Percentiles rank a stretch among this genome's conserved stretches.
These are phyloP conservation scores for Agrochola litura DNA, from an alignment of 2,888 invertebrate species.

Conservation along the genomic window DNA sequence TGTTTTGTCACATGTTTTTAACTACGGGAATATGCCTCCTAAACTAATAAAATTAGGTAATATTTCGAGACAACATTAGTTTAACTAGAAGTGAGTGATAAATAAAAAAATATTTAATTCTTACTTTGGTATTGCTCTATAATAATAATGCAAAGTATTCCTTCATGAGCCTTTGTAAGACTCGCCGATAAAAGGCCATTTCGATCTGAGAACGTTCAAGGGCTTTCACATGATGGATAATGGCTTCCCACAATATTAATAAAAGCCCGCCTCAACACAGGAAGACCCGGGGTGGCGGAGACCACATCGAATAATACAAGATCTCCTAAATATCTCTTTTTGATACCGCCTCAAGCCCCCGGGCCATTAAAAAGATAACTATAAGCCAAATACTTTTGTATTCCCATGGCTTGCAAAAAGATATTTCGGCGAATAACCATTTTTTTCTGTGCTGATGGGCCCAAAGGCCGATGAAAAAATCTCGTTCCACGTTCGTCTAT, in stretches of 20 bases:
- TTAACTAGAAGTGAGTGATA: not conserved
- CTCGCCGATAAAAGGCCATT: conserved; percentile 3
- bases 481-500: conserved; percentile 26
- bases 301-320: conserved; percentile 47
- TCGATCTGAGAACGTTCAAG: conserved; percentile 1
- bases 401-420: conserved; percentile 41
- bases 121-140: too few relatives aligned
- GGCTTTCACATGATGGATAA: conserved; percentile 8
- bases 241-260: conserved; percentile 42
- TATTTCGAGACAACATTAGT: not conserved
- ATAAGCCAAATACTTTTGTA: conserved; percentile 57
- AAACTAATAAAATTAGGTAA: not conserved
- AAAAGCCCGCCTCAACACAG: conserved; percentile 25
- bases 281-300: conserved; percentile 49
- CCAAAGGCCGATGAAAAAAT: conserved; percentile 49
- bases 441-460: conserved; percentile 49
- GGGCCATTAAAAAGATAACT: conserved; percentile 55
- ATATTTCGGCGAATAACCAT: conserved; percentile 48
- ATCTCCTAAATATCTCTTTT: conserved; percentile 47
- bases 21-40: not conserved
- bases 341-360: conserved; percentile 57
- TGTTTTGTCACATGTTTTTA: too few relatives aligned
- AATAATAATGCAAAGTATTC: not conserved
- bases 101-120: not conserved
- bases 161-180: not conserved